Base-by-base conservation (phyloP, 2,797 vertebrate species). In the Rhinogobio ventralis region DNA sequence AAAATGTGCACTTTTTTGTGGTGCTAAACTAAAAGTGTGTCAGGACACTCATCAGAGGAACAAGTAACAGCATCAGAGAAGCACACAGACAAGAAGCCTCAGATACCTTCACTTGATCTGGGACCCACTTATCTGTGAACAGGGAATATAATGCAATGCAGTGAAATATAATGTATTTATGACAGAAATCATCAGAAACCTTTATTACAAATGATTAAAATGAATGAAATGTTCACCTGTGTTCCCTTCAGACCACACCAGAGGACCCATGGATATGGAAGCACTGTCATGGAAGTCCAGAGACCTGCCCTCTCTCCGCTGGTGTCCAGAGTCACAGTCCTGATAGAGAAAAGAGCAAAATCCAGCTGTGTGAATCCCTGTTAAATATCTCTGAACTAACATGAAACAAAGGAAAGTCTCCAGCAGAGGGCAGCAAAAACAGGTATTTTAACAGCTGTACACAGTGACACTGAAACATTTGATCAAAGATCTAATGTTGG, bases 261-360 rank as follows among this genome's bases (percentile, higher is more conserved):
- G 49, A 14, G 92, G 92, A 69, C 92, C 93, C 0, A 93, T 0
- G 3, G 92, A 91, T 6, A 93, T 86, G 45, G 4, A 67, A 25
- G 85, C 7, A 1, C 3, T 67, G 73, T 89, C 89, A 23, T 90
- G 85, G 14, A 57, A 11, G 0, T 62, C 55, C 6, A 87, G 2
- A 11, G 90, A 89, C 68, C 91, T 90, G 11, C 0, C 1, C 0
- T 17, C 49, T 85, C 90, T 78, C 2, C 1, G 19, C 0, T 87
- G 84, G 36, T 90, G 10, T 79, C 83, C 90, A 0, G 86, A 66
- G 57, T 74, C 82, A 81, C 92, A 93, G 5, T 72, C 86, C 93
- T 94, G 79, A 23, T 90, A 45, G 60, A 87, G 23, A 30, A 11
- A 42, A 49, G 30, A 17, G 2, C 0, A 53, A 53, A n/a, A 19